Conservation (phyloP, 2,888 invertebrate species). For the Uropetala carovei region DNA sequence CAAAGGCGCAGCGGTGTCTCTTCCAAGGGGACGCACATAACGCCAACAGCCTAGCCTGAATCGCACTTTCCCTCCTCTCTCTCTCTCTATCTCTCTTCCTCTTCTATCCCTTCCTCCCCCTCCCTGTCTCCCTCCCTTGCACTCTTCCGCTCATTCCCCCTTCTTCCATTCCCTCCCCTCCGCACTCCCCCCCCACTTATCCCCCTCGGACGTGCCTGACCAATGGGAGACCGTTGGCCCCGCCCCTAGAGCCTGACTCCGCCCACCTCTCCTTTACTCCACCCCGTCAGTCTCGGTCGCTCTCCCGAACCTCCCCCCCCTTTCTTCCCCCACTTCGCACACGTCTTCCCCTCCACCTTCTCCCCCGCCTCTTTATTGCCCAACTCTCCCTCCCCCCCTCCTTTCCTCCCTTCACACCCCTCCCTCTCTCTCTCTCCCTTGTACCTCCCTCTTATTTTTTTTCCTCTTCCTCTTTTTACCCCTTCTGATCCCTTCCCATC, state of each 20-base stretch:
- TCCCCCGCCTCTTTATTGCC: background rate
- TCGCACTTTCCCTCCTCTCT: background rate
- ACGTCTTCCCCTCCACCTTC: background rate
- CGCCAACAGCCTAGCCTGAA: slow-evolving; percentile 1
- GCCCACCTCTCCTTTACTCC: slow-evolving; percentile 47
- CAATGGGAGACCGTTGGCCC: slow-evolving; percentile 39
- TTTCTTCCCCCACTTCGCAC: background rate
- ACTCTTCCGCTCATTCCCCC: too few species aligned
- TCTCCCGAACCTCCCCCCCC: background rate
- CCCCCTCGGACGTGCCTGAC: background rate
- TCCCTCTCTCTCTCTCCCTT: too few species aligned
- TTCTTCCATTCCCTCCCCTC: background rate
- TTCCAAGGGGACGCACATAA: background rate
- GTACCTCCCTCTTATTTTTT: too few species aligned
- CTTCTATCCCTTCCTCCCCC: background rate
- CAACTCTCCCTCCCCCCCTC: background rate
- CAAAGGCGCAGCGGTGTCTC: background rate
- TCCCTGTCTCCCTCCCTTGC: background rate
- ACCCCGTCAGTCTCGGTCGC: background rate
- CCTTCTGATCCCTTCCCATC: background rate
- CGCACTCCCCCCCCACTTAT: background rate
- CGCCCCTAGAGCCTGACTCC: slow-evolving; percentile 31
- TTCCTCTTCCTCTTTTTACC: too few species aligned
- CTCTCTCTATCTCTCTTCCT: background rate
- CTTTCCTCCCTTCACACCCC: background rate